Percentiles rank a stretch among this genome's conserved stretches.
Evolutionary conservation across 2,888 invertebrate genomes (phyloP).

Genomic region (Metacarcinus magister): DNA sequence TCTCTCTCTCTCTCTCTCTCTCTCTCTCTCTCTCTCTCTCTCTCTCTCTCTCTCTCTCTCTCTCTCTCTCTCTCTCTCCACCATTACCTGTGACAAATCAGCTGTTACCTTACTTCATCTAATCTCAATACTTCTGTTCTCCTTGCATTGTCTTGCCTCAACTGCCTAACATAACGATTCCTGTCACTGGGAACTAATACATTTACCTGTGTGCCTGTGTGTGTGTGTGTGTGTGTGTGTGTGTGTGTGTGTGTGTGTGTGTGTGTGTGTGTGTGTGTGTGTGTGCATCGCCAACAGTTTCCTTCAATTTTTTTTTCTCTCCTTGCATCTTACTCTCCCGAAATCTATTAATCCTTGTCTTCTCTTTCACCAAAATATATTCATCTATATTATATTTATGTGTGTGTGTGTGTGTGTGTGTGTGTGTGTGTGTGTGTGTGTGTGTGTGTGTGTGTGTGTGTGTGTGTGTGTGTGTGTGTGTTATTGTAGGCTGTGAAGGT

Average conservation of each 20-base stretch:
- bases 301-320: neutral
- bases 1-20: neutral
- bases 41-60: neutral
- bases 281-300: neutral
- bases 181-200: neutral
- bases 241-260: too few relatives aligned
- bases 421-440: slow-evolving; percentile 2
- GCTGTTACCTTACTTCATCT: neutral
- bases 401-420: neutral
- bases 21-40: neutral
- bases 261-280: too few relatives aligned
- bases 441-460: slow-evolving; percentile 2
- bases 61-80: neutral
- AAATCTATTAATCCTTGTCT: neutral
- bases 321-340: neutral
- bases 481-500: too few relatives aligned
- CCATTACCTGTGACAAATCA: slow-evolving; percentile 1
- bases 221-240: neutral
- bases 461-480: neutral
- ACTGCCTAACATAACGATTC: neutral
- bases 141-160: neutral
- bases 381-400: neutral
- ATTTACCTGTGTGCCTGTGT: neutral
- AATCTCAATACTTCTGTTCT: neutral
- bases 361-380: neutral